Percentiles rank a stretch among this genome's conserved stretches.
These are phyloP conservation scores for Omphaloscelis lunosa DNA, from an alignment of 2,888 invertebrate genomes.

Conservation along the genomic window DNA sequence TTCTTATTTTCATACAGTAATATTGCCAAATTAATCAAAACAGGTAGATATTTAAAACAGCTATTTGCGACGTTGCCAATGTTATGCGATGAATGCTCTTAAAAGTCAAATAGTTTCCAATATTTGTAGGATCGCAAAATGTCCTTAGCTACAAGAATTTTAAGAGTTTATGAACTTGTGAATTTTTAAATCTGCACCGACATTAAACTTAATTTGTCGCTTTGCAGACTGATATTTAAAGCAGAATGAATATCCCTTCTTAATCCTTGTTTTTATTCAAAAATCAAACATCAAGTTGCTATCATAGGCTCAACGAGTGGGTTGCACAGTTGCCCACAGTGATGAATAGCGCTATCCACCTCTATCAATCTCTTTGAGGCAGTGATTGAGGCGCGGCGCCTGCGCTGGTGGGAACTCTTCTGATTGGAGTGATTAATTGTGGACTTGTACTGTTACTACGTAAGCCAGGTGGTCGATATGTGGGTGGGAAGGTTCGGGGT, in stretches of 20 bases:
- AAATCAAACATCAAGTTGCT: slow-evolving; percentile 28
- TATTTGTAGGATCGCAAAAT: background rate
- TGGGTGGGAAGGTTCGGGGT: slow-evolving; percentile 54
- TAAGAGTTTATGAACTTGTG: background rate
- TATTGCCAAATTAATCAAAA: no score
- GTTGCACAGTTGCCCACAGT: slow-evolving; percentile 61
- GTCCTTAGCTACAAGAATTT: background rate
- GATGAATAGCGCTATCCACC: slow-evolving; percentile 75
- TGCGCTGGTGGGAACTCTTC: slow-evolving; percentile 74
- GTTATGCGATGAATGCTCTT: background rate
- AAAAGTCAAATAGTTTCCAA: background rate
- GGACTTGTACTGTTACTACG: slow-evolving; percentile 57
- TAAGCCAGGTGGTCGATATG: slow-evolving; percentile 64
- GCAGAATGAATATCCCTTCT: background rate
- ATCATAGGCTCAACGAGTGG: slow-evolving; percentile 40
- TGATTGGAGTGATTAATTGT: slow-evolving; percentile 74
- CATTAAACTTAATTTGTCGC: background rate
- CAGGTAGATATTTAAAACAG: no score
- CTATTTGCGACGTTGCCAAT: no score
- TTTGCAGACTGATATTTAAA: background rate
- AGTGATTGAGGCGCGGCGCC: slow-evolving; percentile 72
- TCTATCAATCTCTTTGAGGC: slow-evolving; percentile 74
- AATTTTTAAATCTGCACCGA: background rate
- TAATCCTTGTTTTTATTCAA: slow-evolving; percentile 1
- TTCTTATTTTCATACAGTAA: no score